These are phyloP conservation scores for Thamnophis elegans DNA, from an alignment of 2,797 vertebrate species.

Conservation along the genomic window DNA sequence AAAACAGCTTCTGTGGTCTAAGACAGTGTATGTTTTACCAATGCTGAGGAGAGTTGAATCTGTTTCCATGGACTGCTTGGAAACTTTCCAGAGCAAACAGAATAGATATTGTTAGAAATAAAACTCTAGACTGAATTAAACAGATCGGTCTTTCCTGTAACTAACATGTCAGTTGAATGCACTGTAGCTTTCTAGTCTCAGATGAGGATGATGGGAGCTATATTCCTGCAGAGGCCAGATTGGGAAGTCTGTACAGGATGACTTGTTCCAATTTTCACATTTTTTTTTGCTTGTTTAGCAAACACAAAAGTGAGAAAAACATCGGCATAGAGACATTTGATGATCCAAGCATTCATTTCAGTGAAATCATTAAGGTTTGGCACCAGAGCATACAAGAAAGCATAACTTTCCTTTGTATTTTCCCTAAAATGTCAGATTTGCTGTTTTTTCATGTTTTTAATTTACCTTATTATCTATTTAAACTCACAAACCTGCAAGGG, in stretches of 20 bases:
- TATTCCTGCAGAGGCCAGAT: background rate
- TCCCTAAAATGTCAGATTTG: background rate
- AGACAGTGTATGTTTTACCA: background rate
- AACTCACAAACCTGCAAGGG: background rate
- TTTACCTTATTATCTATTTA: background rate
- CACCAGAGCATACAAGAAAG: background rate
- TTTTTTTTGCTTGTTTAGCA: background rate
- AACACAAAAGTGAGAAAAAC: background rate
- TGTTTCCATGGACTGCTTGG: too few relatives aligned
- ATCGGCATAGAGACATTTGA: background rate
- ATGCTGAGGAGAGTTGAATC: background rate
- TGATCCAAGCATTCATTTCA: background rate
- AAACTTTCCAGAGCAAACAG: background rate
- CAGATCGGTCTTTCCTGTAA: background rate
- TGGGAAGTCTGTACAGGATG: background rate
- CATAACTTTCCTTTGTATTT: background rate
- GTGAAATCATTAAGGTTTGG: background rate
- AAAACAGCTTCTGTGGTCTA: background rate
- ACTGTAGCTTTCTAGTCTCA: background rate
- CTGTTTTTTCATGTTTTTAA: background rate
- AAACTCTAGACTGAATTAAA: background rate
- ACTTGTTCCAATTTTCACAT: background rate
- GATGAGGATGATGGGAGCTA: background rate
- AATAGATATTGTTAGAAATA: background rate
- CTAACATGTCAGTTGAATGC: background rate